These are phyloP conservation scores for Porites australiensis DNA, from an alignment of 64 coral and sea anemone genomes.

Conservation along the genomic window DNA sequence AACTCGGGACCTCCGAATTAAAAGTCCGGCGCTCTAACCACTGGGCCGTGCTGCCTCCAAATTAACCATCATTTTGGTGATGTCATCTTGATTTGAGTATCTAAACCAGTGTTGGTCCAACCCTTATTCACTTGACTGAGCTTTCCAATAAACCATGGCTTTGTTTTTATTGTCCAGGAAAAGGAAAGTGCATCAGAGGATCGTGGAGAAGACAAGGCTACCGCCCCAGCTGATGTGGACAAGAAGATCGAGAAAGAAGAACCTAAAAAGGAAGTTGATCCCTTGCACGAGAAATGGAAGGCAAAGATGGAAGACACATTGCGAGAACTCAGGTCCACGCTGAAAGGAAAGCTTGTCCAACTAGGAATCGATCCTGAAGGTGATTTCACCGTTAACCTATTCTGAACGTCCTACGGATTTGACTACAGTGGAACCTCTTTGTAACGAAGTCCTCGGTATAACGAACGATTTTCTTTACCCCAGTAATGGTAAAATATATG, in stretches of 20 bases:
- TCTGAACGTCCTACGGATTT: too few relatives aligned
- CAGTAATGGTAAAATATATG: too few relatives aligned
- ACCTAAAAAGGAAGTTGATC: neutral
- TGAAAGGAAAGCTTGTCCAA: constrained; percentile 5
- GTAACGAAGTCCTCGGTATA: too few relatives aligned
- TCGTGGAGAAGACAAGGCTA: neutral
- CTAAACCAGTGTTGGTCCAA: too few relatives aligned
- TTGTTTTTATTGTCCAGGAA: neutral
- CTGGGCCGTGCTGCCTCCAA: too few relatives aligned
- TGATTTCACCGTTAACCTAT: neutral
- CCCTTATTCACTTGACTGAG: too few relatives aligned
- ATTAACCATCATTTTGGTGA: too few relatives aligned
- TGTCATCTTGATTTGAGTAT: too few relatives aligned
- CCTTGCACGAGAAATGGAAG: neutral
- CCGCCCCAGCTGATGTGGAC: neutral
- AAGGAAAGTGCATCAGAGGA: neutral
- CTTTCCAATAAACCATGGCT: neutral
- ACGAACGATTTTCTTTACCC: too few relatives aligned
- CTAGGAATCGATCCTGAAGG: neutral
- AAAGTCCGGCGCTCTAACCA: too few relatives aligned
- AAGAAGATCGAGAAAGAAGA: constrained; percentile 1
- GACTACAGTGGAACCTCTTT: too few relatives aligned
- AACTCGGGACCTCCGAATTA: too few relatives aligned
- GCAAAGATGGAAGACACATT: constrained; percentile 1
- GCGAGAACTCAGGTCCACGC: neutral